Evolutionary conservation across 92 coral and sea anemone species (phyloP).

Genomic region (Paragorgia papillata): DNA sequence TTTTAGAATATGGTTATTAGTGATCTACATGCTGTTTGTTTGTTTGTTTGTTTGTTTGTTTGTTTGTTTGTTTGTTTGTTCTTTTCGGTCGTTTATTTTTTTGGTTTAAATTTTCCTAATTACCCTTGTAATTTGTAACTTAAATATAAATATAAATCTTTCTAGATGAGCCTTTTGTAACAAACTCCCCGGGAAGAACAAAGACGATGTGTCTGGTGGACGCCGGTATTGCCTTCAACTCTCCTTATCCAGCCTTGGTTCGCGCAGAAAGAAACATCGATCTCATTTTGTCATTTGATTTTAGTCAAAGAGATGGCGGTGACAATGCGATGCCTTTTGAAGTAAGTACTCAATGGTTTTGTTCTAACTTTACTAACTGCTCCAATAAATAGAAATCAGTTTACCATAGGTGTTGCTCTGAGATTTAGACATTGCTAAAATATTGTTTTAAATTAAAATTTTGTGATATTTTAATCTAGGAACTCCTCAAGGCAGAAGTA

Average conservation of each 20-base stretch:
- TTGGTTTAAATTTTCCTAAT: no score
- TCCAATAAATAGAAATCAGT: no score
- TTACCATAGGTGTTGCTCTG: no score
- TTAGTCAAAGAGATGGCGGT: slow-evolving; percentile 66
- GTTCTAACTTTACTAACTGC: background rate
- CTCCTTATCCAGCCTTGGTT: slow-evolving; percentile 70
- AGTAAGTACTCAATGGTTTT: slow-evolving; percentile 1
- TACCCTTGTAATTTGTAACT: no score
- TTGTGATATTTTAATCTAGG: slow-evolving; percentile 44
- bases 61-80: no score
- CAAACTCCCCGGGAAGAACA: background rate
- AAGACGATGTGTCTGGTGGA: slow-evolving; percentile 74
- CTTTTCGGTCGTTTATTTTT: no score
- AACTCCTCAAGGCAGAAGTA: slow-evolving; percentile 72
- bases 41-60: no score
- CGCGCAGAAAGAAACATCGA: slow-evolving; percentile 75
- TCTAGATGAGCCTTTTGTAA: background rate
- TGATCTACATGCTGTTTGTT: no score
- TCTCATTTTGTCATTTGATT: slow-evolving; percentile 74
- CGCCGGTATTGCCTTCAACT: slow-evolving; percentile 77
- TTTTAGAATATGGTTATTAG: background rate
- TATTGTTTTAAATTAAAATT: no score
- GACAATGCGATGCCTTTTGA: slow-evolving; percentile 56
- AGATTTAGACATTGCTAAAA: no score
- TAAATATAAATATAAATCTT: background rate